These are phyloP conservation scores for Heliangelus exortis DNA, from an alignment of 2,797 vertebrate genomes.

Conservation along the genomic window DNA sequence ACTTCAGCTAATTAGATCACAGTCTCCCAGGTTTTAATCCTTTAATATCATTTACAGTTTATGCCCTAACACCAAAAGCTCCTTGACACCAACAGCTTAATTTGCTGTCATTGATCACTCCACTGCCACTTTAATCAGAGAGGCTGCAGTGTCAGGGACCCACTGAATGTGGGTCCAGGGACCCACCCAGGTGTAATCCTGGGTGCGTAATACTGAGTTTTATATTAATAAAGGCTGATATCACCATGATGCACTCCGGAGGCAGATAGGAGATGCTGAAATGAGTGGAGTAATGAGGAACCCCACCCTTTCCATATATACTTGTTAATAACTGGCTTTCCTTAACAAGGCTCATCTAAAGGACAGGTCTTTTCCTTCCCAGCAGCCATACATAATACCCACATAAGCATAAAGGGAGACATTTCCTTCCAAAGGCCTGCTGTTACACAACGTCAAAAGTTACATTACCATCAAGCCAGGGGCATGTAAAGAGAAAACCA, in stretches of 20 bases:
- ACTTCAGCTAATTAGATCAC: constrained; percentile 59
- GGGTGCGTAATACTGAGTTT: constrained; percentile 54
- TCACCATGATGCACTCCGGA: constrained; percentile 71
- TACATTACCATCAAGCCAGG: neutral
- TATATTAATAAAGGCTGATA: constrained; percentile 70
- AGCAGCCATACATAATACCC: constrained; percentile 57
- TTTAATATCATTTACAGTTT: constrained; percentile 32
- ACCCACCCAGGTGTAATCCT: constrained; percentile 60
- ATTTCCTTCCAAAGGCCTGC: neutral
- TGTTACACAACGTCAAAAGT: neutral
- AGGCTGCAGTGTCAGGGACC: constrained; percentile 32
- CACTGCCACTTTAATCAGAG: constrained; percentile 52
- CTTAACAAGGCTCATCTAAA: constrained; percentile 51
- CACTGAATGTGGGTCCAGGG: too few species aligned
- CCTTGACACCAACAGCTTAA: constrained; percentile 13
- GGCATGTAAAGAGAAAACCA: neutral
- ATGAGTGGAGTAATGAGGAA: constrained; percentile 60
- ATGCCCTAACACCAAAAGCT: constrained; percentile 34
- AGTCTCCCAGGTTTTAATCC: constrained; percentile 45
- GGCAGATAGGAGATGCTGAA: constrained; percentile 70
- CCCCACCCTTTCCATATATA: constrained; percentile 70
- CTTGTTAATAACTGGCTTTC: constrained; percentile 70
- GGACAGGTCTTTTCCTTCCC: constrained; percentile 66
- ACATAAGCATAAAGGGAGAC: constrained; percentile 49
- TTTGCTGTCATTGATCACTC: constrained; percentile 18